A percentile compares a stretch with the other conserved stretches of the same genome.
Conservation (phyloP, 2,797 vertebrate species). For the Girardinus metallicus region DNA sequence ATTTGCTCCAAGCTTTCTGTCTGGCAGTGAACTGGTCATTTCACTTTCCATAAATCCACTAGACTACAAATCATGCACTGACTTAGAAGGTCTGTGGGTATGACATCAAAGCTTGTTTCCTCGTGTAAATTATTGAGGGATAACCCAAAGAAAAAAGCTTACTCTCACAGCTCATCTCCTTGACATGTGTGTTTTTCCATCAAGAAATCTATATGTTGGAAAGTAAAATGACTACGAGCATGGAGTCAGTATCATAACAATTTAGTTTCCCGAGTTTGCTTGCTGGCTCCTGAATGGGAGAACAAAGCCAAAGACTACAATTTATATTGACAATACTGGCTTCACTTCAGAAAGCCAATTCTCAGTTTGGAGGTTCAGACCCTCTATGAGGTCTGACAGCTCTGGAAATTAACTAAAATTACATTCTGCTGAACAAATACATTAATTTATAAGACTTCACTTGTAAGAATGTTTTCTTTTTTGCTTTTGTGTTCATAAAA, state of each 20-base stretch:
- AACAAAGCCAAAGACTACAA: slow-evolving; percentile 32
- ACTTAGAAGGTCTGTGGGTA: slow-evolving; percentile 16
- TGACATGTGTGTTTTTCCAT: slow-evolving; percentile 16
- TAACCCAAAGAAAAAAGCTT: background rate
- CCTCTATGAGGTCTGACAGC: background rate
- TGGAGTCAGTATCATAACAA: background rate
- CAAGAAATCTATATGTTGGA: slow-evolving; percentile 13
- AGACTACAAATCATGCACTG: slow-evolving; percentile 30
- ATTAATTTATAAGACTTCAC: slow-evolving; percentile 10
- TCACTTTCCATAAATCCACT: slow-evolving; percentile 54
- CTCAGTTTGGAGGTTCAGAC: slow-evolving; percentile 3
- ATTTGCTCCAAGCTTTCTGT: slow-evolving; percentile 27
- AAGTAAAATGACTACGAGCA: slow-evolving; percentile 7
- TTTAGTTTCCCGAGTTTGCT: slow-evolving; percentile 9
- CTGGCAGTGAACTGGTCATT: slow-evolving; percentile 43
- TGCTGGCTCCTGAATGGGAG: slow-evolving; percentile 1
- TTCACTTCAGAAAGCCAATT: slow-evolving; percentile 3
- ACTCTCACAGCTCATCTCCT: slow-evolving; percentile 2
- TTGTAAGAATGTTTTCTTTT: background rate
- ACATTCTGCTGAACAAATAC: slow-evolving; percentile 22
- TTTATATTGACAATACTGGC: slow-evolving; percentile 24
- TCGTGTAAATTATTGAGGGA: slow-evolving; percentile 14
- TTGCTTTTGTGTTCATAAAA: slow-evolving; percentile 7
- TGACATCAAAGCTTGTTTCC: slow-evolving; percentile 32
- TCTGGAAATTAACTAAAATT: slow-evolving; percentile 25